A percentile compares a stretch with the other conserved stretches of the same genome.
These are phyloP conservation scores for Argyresthia goedartella DNA, from an alignment of 2,888 invertebrate species.

Conservation along the genomic window DNA sequence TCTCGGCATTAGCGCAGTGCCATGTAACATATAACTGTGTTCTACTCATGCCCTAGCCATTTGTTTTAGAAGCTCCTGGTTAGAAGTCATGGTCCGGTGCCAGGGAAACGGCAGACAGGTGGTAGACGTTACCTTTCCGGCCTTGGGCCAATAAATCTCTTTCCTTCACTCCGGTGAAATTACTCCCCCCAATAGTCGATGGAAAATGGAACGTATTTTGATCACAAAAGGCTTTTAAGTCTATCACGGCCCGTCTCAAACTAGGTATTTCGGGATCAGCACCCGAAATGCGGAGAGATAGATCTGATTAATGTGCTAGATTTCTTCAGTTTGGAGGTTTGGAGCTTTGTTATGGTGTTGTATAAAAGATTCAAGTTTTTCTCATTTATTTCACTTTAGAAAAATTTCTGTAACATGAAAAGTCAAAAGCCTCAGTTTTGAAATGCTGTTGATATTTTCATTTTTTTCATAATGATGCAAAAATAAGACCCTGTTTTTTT, in stretches of 20 bases:
- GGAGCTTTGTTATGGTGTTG: too few species aligned
- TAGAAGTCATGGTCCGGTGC: slow-evolving; percentile 5
- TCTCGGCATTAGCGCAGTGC: too few species aligned
- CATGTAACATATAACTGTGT: too few species aligned
- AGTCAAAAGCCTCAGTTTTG: too few species aligned
- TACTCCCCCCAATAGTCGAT: neutral
- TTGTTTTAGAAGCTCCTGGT: neutral
- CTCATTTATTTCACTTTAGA: too few species aligned
- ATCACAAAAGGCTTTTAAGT: too few species aligned
- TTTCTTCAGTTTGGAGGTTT: slow-evolving; percentile 11
- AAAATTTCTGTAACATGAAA: too few species aligned
- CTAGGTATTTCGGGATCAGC: slow-evolving; percentile 6
- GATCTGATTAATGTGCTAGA: slow-evolving; percentile 48
- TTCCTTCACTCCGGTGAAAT: slow-evolving; percentile 18
- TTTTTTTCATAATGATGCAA: neutral
- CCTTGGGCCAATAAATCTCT: slow-evolving; percentile 48
- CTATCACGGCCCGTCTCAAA: too few species aligned
- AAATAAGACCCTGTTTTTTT: too few species aligned
- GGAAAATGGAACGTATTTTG: too few species aligned
- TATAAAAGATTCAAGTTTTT: too few species aligned
- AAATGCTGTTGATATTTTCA: slow-evolving; percentile 15
- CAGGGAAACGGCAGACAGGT: slow-evolving; percentile 35
- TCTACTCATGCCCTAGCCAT: neutral
- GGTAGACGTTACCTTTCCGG: slow-evolving; percentile 40
- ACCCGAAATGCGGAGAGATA: slow-evolving; percentile 25